Evolutionary conservation across 1,140 invertebrate species (phyloP).

Genomic region (Lysiphlebus fabarum): DNA sequence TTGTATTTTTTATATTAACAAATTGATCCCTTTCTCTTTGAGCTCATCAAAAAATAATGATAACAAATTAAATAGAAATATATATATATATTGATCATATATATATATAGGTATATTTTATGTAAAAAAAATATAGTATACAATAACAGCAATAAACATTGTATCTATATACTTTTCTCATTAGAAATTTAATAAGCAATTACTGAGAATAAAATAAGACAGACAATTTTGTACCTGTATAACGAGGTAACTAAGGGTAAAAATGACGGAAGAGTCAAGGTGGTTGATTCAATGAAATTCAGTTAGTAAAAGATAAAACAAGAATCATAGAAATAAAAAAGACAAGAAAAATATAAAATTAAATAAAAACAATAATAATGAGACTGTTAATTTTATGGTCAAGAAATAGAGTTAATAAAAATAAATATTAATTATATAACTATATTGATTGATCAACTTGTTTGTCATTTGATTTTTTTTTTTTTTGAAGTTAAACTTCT

Average conservation of each 20-base stretch:
- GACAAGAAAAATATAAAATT: too few species aligned
- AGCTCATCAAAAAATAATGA: neutral
- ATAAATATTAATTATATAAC: too few species aligned
- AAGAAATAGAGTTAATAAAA: too few species aligned
- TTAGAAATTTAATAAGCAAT: slow-evolving; percentile 48
- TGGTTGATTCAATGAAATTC: neutral
- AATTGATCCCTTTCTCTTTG: neutral
- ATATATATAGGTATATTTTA: too few species aligned
- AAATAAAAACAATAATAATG: too few species aligned
- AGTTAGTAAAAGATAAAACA: neutral
- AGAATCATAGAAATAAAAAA: neutral
- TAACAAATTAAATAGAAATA: slow-evolving; percentile 10
- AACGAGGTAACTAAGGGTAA: slow-evolving; percentile 24
- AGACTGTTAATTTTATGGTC: too few species aligned
- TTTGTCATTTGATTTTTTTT: too few species aligned
- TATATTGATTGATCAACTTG: too few species aligned
- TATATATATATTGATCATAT: neutral
- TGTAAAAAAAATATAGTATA: neutral
- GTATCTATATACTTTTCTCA: slow-evolving; percentile 4
- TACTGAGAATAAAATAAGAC: slow-evolving; percentile 45
- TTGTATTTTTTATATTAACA: neutral
- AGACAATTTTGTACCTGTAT: slow-evolving; percentile 43
- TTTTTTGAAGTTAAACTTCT: too few species aligned
- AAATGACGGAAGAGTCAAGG: slow-evolving; percentile 16
- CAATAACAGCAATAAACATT: neutral